These are phyloP conservation scores for Mirza zaza DNA, from an alignment of 2,113 vertebrate species.

Conservation along the genomic window DNA sequence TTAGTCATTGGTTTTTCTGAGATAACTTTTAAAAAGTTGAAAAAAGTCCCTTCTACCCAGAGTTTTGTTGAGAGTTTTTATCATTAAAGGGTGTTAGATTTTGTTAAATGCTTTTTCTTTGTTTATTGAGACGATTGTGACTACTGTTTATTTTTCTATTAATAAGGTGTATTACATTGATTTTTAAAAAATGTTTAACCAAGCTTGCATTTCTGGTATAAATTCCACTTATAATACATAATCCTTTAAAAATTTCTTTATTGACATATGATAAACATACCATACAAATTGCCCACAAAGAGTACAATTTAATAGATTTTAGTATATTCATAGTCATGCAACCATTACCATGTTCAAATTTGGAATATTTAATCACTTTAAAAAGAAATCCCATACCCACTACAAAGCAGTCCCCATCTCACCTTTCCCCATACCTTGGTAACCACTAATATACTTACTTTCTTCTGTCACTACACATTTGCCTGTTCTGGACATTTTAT, in stretches of 20 bases:
- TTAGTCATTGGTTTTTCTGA: not conserved
- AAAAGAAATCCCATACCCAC: not conserved
- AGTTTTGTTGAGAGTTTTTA: constrained; percentile 2
- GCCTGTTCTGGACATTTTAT: not conserved
- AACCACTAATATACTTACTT: not conserved
- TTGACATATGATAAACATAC: not conserved
- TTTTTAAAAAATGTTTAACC: not conserved
- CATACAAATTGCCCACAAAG: not conserved
- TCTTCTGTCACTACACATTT: not conserved
- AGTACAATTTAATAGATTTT: not conserved
- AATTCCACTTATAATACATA: not conserved
- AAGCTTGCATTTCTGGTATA: not conserved
- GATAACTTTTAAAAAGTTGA: not conserved
- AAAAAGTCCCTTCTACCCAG: not conserved
- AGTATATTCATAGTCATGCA: not conserved
- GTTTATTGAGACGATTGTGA: not conserved
- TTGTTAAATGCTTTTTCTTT: not conserved
- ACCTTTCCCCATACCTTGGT: not conserved
- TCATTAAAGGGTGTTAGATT: not conserved
- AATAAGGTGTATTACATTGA: not conserved
- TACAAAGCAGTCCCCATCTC: not conserved
- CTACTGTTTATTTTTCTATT: not conserved
- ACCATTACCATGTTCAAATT: not conserved
- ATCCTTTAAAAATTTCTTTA: not conserved
- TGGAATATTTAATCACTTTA: not conserved